Base-by-base conservation (phyloP, 2,888 invertebrate species). In the Phytoseiulus persimilis region DNA sequence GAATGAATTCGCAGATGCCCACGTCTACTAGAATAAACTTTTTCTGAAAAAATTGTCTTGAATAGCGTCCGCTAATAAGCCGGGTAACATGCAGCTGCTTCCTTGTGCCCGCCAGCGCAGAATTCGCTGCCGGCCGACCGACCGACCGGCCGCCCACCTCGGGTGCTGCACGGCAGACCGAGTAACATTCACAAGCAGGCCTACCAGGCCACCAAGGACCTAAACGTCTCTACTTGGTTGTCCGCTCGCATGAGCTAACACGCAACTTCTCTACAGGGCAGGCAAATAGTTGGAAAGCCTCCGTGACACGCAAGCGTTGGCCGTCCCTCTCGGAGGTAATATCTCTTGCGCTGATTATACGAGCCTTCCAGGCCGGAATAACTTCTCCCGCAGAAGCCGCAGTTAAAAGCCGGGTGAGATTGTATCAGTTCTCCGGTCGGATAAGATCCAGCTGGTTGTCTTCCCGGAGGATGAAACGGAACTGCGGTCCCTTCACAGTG, bases 291-390 rank as follows among this genome's bases (percentile, higher is more conserved):
- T 28, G 65, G 65, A 28, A 65, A 65, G 18, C 65, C 18, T 65
- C 28, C 65, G 65, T 65, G 65, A 65, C 65, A 65, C 14, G 65
- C 65, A 28, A 65, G 65, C 65, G 65, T 65, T 65, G 18, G 65
- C 65, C 65, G 65, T 23, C 65, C 18, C 28, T n/a, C n/a, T n/a
- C n/a, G n/a, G n/a, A n/a, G 65, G 65, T 65, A 65, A 65, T 65
- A 65, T 65, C 65, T 65, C 65, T 65, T 65, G 65, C 65, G 65
- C 65, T 65, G 65, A 65, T 65, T 65, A 65, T 65, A 65, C 65
- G 65, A 65, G 28, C 65, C 11, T 65, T 65, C 18, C 65, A 65
- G 65, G 28, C 18, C 65, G 65, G 23, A 18, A 23, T 2, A 65
- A 65, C 65, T 65, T 65, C 28, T 28, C 28, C 18, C 11, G 9